Evolutionary conservation across 1,140 invertebrate species (phyloP).

Genomic region (Gyrodactylus salaris): DNA sequence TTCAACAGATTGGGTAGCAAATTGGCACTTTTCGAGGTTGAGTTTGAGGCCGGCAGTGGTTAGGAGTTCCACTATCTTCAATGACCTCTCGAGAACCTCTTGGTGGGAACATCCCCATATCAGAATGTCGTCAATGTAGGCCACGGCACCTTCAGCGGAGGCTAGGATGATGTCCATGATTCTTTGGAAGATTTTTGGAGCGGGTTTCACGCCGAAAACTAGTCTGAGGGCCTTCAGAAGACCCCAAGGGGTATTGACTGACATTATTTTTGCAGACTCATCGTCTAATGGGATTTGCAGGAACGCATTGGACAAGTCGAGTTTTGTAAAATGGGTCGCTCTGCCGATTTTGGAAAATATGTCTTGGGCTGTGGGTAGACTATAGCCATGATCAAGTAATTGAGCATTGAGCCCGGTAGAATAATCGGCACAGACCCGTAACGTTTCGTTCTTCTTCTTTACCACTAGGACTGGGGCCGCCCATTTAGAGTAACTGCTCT

Average conservation of each 20-base stretch:
- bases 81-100: not conserved
- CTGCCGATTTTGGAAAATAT: not conserved
- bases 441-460: not conserved
- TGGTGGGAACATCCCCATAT: not conserved
- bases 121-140: not conserved
- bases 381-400: not conserved
- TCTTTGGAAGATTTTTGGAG: constrained; percentile 4
- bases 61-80: not conserved
- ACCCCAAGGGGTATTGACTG: not conserved
- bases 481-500: not conserved
- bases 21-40: not conserved
- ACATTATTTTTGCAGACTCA: not conserved
- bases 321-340: not conserved
- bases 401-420: not conserved
- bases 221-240: not conserved
- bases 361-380: not conserved
- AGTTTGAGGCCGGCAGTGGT: not conserved
- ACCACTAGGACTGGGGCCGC: not conserved
- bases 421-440: not conserved
- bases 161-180: constrained; percentile 4
- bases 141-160: constrained; percentile 5
- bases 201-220: not conserved
- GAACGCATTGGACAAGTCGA: not conserved
- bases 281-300: not conserved
- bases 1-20: not conserved